These are phyloP conservation scores for Thamnaconus septentrionalis DNA, from an alignment of 2,113 vertebrate genomes.

Conservation along the genomic window DNA sequence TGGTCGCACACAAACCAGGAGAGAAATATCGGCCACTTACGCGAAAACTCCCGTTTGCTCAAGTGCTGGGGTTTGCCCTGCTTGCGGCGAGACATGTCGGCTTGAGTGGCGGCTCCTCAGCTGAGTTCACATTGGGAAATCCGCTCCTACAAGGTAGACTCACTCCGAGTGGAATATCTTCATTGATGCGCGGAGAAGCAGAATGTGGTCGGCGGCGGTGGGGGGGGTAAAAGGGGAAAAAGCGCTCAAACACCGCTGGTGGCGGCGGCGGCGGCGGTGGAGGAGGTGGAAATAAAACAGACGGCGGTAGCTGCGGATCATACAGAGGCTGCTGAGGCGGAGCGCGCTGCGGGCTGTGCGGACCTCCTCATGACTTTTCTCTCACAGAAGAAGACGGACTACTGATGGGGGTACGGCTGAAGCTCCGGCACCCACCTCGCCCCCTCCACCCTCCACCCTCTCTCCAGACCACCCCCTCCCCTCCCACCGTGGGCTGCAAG, in stretches of 20 bases:
- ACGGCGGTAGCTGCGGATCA: conserved; percentile 86
- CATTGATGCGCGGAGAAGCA: conserved; percentile 97
- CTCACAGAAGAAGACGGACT: conserved; percentile 31
- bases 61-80: conserved; percentile 99
- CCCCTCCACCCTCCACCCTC: no score
- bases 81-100: conserved; percentile 99
- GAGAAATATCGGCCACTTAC: conserved; percentile 81
- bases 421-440: conserved; percentile 69
- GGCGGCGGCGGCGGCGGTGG: no score
- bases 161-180: conserved; percentile 94
- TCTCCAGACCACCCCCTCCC: conserved; percentile 56
- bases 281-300: conserved; percentile 4
- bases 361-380: conserved; percentile 92
- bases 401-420: conserved; percentile 84
- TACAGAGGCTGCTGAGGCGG: conserved; percentile 85
- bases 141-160: conserved; percentile 85
- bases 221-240: conserved; percentile 32
- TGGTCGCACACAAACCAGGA: no score
- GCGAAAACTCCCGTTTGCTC: conserved; percentile 99
- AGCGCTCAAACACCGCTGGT: neutral
- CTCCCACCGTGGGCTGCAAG: conserved; percentile 87
- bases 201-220: conserved; percentile 35
- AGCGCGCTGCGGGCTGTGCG: conserved; percentile 87
- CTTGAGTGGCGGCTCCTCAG: conserved; percentile 75
- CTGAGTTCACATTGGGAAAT: conserved; percentile 75